Base-by-base conservation (phyloP, 1,140 invertebrate species). In the Drosophila arizonae region DNA sequence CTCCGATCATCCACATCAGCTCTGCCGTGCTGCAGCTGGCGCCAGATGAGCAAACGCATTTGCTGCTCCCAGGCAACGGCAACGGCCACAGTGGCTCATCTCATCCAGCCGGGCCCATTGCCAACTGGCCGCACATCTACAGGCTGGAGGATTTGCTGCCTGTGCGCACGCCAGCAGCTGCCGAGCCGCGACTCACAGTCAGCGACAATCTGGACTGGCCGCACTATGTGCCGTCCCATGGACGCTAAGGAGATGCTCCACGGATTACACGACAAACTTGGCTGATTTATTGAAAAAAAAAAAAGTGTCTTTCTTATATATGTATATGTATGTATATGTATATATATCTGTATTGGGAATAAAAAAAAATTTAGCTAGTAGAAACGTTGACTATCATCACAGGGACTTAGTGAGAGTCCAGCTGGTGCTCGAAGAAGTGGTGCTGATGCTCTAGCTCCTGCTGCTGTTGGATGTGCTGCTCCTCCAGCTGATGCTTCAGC, bases 11-110 rank as follows among this genome's bases (percentile, higher is more conserved):
- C 58, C 79, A 86, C 41, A 89, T 89, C 2, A 86, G 57, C 21
- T 89, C 86, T 0, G 71, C 86, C 5, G 63, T 89, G 15, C 55
- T 89, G 6, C 81, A 89, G 4, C 54, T 89, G n/a, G 41, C 62
- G 21, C 62, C 82, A 3, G 51, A 70, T 10, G 82, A 86, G 13
- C 73, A 71, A 13, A 45, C 74, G 0, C 81, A 81, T 9, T 6
- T 87, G 65, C 65, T 79, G 36, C 41, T 86, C 3, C 10, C 46
- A 4, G 24, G 52, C 28, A 68, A 26, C 51, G 75, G 13, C 50
- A 13, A 24, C 28, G 15, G 0, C 41, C 10, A n/a, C 43, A 13
- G 3, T 41, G 57, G 46, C 63, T 2, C 11, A 54, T 6, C 10
- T 36, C 43, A 58, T 24, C 46, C 52, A 39, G 26, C 11, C 11